Conservation (phyloP, 2,113 vertebrate genomes). For the Strix aluco region DNA sequence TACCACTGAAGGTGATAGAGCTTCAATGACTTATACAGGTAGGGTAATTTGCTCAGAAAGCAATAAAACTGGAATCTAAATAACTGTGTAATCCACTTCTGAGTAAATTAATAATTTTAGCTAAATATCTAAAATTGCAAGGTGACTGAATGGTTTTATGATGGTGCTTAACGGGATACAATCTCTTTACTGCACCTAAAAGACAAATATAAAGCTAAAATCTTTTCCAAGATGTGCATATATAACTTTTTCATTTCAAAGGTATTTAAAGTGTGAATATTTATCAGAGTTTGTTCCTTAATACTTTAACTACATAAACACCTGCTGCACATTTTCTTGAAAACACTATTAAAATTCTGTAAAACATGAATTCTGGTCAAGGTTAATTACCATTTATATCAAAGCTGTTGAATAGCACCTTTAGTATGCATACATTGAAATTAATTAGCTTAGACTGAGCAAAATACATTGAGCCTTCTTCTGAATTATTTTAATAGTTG, state of each 20-base stretch:
- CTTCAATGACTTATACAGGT: neutral
- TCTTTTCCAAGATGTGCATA: neutral
- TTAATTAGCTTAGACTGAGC: neutral
- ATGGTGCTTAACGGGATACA: neutral
- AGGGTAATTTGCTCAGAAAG: neutral
- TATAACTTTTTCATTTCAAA: neutral
- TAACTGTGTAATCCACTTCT: neutral
- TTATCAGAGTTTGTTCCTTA: neutral
- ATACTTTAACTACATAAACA: neutral
- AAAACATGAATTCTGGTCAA: neutral
- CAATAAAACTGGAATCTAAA: neutral
- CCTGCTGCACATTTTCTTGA: neutral
- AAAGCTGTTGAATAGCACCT: neutral
- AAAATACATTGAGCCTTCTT: neutral
- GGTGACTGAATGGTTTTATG: neutral
- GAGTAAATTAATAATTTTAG: neutral
- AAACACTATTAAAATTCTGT: neutral
- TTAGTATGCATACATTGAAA: neutral
- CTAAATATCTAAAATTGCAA: neutral
- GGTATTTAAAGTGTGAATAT: neutral
- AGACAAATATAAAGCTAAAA: neutral
- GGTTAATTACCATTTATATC: neutral
- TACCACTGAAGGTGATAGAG: neutral
- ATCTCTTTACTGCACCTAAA: neutral
- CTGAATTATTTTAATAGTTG: neutral